Base-by-base conservation (phyloP, 2,113 vertebrate genomes). In the Dolichotis patagonum region DNA sequence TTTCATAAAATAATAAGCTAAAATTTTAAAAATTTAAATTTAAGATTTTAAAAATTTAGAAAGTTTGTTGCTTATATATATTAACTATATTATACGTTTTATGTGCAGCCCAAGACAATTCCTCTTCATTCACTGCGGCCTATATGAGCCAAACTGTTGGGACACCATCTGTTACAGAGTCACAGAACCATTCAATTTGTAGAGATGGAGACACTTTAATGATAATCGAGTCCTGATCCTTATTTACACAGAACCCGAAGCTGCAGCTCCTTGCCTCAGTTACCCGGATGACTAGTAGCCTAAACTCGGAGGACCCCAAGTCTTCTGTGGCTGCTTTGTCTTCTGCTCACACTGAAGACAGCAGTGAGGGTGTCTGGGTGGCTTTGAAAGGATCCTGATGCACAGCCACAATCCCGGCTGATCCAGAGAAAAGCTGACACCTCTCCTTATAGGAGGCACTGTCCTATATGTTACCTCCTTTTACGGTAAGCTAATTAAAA, bases 221-320 rank as follows among this genome's bases (percentile, higher is more conserved):
- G 28, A 65, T 49, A 84, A 73, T 81, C 28, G 11, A 73, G 46
- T 85, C 56, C 63, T 56, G 84, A n/a, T 65, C 69, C 30, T 54
- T 65, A 38, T 88, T 94, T 93, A 85, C 32, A 81, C 28, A 94
- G 63, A 88, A 88, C 60, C 69, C 83, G 28, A 87, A 81, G 46
- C 67, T 84, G 62, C 60, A 86, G 65, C 95, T 89, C 8, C 41
- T 80, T 84, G 32, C 38, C 41, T 32, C 41, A 63, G 26, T 84
- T 43, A 90, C 69, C 8, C 73, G 87, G 65, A 58, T 71, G 35
- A 69, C 30, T 82, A 87, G 75, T 32, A 73, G 22, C 43, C 54
- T 84, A 78, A 92, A 71, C 90, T 30, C 52, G 63, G 67, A 30
- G 52, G 62, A 26, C 41, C 75, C n/a, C 46, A 60, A 85, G 63